These are phyloP conservation scores for Embidobia sp. DNA, from an alignment of 2,888 invertebrate genomes.

Conservation along the genomic window DNA sequence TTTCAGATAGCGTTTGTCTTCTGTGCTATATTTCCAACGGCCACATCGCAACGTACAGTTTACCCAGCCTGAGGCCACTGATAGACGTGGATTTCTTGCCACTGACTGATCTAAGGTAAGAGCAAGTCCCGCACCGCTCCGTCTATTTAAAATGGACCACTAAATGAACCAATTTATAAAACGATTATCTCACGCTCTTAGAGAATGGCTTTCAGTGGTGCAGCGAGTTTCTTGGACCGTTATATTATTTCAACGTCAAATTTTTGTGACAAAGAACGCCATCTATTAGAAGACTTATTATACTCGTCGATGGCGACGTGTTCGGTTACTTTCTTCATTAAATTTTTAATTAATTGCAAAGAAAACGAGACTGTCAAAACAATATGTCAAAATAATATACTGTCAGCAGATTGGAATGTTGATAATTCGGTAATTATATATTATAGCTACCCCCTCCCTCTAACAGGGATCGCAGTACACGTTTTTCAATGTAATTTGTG, in stretches of 20 bases:
- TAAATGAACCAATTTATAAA: constrained; percentile 58
- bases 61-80: constrained; percentile 96
- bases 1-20: constrained; percentile 95
- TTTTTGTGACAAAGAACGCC: constrained; percentile 2
- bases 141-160: constrained; percentile 44
- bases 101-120: constrained; percentile 94
- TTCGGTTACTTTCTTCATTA: too few relatives aligned
- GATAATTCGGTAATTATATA: too few relatives aligned
- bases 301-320: too few relatives aligned
- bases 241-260: neutral
- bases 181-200: constrained; percentile 60
- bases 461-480: too few relatives aligned
- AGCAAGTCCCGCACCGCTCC: constrained; percentile 25
- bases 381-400: too few relatives aligned
- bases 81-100: constrained; percentile 97
- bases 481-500: too few relatives aligned
- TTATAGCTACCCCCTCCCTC: too few relatives aligned
- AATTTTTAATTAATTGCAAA: too few relatives aligned
- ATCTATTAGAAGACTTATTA: too few relatives aligned
- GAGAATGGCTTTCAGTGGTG: constrained; percentile 52
- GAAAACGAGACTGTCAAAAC: too few relatives aligned
- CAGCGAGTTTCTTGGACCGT: constrained; percentile 45
- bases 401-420: too few relatives aligned
- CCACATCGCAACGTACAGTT: constrained; percentile 95
- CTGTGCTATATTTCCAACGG: constrained; percentile 97